Conservation (phyloP, 2,113 vertebrate species). For the Ochotona curzoniae region DNA sequence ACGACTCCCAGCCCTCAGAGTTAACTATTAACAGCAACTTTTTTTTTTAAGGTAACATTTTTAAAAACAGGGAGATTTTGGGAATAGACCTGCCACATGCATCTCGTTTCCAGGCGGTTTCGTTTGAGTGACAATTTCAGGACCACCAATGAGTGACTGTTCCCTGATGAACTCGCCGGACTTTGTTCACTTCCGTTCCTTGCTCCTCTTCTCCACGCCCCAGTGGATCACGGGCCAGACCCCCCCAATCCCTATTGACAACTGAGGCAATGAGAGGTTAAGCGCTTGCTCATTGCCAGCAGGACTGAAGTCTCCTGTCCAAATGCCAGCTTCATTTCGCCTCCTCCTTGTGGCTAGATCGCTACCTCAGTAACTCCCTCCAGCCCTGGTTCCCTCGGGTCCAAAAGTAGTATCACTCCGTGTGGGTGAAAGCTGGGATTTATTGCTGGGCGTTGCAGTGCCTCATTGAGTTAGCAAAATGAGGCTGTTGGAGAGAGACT, state of each 20-base stretch:
- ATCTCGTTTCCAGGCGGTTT: neutral
- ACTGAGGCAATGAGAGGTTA: constrained; percentile 38
- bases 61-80: neutral
- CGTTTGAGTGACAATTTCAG: neutral
- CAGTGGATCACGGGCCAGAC: constrained; percentile 34
- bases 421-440: constrained; percentile 48
- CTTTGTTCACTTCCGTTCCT: neutral
- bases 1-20: neutral
- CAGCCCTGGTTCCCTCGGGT: neutral
- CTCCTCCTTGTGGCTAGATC: constrained; percentile 52
- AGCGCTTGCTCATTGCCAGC: neutral
- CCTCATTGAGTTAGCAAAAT: constrained; percentile 24
- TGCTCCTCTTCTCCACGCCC: constrained; percentile 7
- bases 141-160: neutral
- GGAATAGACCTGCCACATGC: neutral
- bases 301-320: neutral
- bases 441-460: constrained; percentile 45
- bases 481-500: neutral
- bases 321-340: constrained; percentile 51
- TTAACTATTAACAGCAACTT: neutral
- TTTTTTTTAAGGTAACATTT: neutral
- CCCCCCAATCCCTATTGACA: neutral
- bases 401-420: too few relatives aligned
- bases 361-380: constrained; percentile 53
- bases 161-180: neutral